phyloP scores from a whole-genome alignment of 2,113 vertebrate species.

The Bufo bufo region DNA sequence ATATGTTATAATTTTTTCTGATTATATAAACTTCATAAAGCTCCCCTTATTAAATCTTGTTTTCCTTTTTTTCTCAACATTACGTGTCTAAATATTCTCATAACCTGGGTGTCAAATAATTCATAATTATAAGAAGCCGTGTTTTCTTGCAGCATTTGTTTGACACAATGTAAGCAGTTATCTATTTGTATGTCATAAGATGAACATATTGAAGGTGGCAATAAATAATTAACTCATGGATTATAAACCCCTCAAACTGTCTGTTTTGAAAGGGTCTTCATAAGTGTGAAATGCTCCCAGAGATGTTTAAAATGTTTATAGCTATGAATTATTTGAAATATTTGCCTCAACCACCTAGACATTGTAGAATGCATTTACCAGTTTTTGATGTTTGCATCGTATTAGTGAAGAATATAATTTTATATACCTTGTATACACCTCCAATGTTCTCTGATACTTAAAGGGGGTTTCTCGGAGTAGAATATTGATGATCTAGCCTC shows the following conservation, averaged over 20 bases:
- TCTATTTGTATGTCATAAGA: slow-evolving; percentile 24
- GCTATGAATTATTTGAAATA: neutral
- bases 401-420: too few species aligned
- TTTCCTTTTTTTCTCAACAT: neutral
- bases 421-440: too few species aligned
- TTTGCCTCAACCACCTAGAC: neutral
- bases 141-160: slow-evolving; percentile 24
- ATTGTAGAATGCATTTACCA: neutral
- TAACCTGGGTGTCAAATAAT: slow-evolving; percentile 35
- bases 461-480: too few species aligned
- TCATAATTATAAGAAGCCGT: slow-evolving; percentile 24
- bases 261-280: slow-evolving; percentile 22
- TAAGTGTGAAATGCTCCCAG: neutral
- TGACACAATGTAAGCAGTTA: slow-evolving; percentile 46
- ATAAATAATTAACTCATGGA: slow-evolving; percentile 46
- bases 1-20: neutral
- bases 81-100: slow-evolving; percentile 30
- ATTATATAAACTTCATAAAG: neutral
- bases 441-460: too few species aligned
- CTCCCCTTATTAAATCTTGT: slow-evolving; percentile 16
- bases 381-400: neutral
- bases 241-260: slow-evolving; percentile 20
- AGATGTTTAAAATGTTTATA: slow-evolving; percentile 1
- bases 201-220: slow-evolving; percentile 46
- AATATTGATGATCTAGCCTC: too few species aligned